Base-by-base conservation (phyloP, 1,140 invertebrate genomes). In the Vollenhovia emeryi region DNA sequence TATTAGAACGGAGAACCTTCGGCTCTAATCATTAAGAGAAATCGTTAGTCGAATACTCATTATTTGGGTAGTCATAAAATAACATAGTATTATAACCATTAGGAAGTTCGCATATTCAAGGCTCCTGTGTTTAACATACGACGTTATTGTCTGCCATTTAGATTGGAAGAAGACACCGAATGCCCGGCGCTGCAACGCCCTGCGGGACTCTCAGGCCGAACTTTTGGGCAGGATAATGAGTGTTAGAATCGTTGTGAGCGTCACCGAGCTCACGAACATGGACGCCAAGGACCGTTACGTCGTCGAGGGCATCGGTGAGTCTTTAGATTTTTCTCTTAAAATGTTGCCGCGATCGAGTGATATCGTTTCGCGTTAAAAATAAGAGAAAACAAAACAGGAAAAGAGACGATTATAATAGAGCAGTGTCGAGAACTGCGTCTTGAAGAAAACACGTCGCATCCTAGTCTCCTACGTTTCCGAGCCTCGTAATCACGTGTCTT, bases 211-310 rank as follows among this genome's bases (percentile, higher is more conserved):
- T n/a, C n/a, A n/a, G n/a, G n/a, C n/a, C 36, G 50, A 36, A n/a
- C 33, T 62, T 15, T 27, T 43, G 48, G 62, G 18, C 24, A 75
- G 50, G 50, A 86, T 40, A 57, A 94, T 94, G 92, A 94, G 91
- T 60, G 87, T 86, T 21, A 84, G 68, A 50, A 88, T 92, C 57
- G 88, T 92, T 45, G 89, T 91, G 30, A 92, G 90, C 88, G 92
- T 92, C 62, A 94, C 93, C 57, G 91, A 94, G 85, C 85, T 93
- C 59, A 86, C 90, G 8, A 91, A 92, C 78, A 94, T 94, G 93
- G 93, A 93, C 84, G 89, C 93, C 7, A 94, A 93, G 86, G 92
- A 94, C 90, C 92, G 89, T 52, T 95, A 95, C 85, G 89, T 94
- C 69, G 90, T 94, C 52, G 92, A 93, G 27, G 91, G 87, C 13